Conservation (phyloP, 2,797 vertebrate genomes). For the Sciurus carolinensis region DNA sequence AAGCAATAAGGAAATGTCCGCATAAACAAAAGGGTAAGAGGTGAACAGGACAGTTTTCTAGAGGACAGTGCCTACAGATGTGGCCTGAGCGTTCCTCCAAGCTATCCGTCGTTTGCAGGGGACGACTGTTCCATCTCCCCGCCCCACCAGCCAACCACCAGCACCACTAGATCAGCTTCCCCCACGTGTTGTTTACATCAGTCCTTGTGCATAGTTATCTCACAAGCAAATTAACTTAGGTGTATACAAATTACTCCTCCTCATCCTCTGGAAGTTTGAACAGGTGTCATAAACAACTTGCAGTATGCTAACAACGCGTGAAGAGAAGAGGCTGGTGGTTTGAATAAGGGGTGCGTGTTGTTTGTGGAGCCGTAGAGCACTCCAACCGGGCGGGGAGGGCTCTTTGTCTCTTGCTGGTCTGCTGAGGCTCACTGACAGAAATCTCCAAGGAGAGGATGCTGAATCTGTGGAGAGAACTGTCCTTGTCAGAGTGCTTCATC, state of each 20-base stretch:
- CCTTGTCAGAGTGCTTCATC: slow-evolving; percentile 75
- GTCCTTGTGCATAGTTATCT: not conserved
- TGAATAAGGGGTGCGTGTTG: slow-evolving; percentile 62
- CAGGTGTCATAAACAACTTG: slow-evolving; percentile 63
- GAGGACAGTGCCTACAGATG: not conserved
- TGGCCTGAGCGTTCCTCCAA: not conserved
- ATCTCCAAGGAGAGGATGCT: slow-evolving; percentile 78
- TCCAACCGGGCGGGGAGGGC: not conserved
- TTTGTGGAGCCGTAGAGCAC: slow-evolving; percentile 9
- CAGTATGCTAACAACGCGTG: not conserved
- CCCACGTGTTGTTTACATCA: not conserved
- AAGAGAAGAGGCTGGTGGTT: not conserved
- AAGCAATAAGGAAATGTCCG: not conserved
- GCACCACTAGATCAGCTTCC: not conserved
- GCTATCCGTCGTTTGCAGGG: not conserved
- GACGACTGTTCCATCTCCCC: not conserved
- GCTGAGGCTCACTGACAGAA: slow-evolving; percentile 82
- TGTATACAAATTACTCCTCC: slow-evolving; percentile 69
- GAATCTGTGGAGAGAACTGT: slow-evolving; percentile 82
- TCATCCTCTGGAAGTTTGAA: slow-evolving; percentile 77
- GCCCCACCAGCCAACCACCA: not conserved
- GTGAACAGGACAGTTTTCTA: rapidly evolving
- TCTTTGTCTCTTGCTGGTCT: slow-evolving; percentile 56
- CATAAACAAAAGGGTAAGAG: not conserved
- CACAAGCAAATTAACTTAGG: slow-evolving; percentile 71